Evolutionary conservation across 2,797 vertebrate genomes (phyloP).

Genomic region (Sebastes baramenuke): DNA sequence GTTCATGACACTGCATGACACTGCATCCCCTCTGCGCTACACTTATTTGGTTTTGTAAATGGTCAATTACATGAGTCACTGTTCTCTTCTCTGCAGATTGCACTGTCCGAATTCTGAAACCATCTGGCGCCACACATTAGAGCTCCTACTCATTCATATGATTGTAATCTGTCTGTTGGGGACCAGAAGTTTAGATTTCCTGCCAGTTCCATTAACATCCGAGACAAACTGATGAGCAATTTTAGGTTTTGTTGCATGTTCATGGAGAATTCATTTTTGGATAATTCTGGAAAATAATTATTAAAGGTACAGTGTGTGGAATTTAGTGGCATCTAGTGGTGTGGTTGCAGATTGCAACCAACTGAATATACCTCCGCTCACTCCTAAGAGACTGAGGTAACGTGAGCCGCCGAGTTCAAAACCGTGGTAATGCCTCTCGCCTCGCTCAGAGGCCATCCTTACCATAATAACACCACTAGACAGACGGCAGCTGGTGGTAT

Average conservation of each 20-base stretch:
- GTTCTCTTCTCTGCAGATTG: background rate
- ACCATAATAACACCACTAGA: no score
- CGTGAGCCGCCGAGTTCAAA: no score
- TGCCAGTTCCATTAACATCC: background rate
- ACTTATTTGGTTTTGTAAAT: constrained; percentile 7
- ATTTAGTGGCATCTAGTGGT: no score
- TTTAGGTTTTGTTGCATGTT: background rate
- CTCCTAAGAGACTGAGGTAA: no score
- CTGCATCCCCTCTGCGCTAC: background rate
- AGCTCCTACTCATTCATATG: background rate
- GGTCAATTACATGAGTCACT: background rate
- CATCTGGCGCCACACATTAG: background rate
- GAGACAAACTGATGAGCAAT: background rate
- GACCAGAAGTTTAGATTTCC: background rate
- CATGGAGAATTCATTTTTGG: background rate
- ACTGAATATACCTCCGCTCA: no score
- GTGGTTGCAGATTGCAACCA: no score
- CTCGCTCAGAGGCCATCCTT: no score
- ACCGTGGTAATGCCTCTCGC: accelerated
- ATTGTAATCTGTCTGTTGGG: background rate
- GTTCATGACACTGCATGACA: background rate
- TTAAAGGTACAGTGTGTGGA: no score
- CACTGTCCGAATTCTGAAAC: background rate
- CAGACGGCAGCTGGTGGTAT: background rate
- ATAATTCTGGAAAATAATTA: background rate